phyloP scores from a whole-genome alignment of 2,888 invertebrate species.

The Melitaea athalia region DNA sequence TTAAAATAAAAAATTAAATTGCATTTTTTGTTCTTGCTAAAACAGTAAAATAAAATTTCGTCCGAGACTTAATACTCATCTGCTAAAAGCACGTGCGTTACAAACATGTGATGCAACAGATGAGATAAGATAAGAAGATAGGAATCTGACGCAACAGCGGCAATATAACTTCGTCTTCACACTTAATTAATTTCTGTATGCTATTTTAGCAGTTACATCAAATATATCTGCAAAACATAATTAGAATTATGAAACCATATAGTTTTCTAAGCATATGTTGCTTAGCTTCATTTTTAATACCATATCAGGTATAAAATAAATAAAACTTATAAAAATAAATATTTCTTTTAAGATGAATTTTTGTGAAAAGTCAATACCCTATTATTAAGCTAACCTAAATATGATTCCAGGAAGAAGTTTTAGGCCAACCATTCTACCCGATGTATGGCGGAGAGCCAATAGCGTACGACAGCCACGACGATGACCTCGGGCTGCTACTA shows the following conservation, averaged over 20 bases:
- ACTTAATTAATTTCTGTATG: constrained; percentile 23
- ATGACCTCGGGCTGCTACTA: constrained; percentile 60
- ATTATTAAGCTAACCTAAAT: constrained; percentile 22
- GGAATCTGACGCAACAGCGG: constrained; percentile 43
- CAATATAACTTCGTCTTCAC: constrained; percentile 40
- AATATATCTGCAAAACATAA: constrained; percentile 5
- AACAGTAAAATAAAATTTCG: background rate
- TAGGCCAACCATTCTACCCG: constrained; percentile 40
- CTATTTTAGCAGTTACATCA: constrained; percentile 21
- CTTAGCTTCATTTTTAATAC: constrained; percentile 17
- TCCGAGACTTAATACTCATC: no score
- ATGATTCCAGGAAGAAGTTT: constrained; percentile 45
- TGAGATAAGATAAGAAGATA: constrained; percentile 39
- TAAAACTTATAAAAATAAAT: background rate
- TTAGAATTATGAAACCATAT: constrained; percentile 28
- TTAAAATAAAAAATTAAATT: background rate
- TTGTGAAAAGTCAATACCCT: constrained; percentile 20
- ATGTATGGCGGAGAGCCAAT: constrained; percentile 49
- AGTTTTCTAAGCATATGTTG: constrained; percentile 18
- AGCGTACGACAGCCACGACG: constrained; percentile 48
- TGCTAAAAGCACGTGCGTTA: constrained; percentile 32
- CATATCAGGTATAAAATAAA: constrained; percentile 26
- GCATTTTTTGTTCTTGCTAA: background rate
- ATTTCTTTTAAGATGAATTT: background rate
- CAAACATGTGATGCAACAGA: constrained; percentile 35